Evolutionary conservation across 2,888 invertebrate species (phyloP).

Genomic region (Drosophila nr. medialis): DNA sequence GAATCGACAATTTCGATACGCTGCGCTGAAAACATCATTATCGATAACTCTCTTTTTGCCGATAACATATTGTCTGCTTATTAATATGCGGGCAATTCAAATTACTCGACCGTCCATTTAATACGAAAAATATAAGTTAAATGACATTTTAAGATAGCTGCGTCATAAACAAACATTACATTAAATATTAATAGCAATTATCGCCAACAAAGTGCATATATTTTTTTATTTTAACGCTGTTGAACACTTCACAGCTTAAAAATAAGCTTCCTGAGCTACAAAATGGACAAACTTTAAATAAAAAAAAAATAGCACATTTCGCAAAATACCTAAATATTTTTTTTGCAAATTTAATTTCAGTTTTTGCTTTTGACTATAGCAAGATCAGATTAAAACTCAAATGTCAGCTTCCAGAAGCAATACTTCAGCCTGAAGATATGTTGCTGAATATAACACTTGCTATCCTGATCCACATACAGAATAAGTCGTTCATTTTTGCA

Average conservation of each 20-base stretch:
- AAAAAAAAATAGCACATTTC: background rate
- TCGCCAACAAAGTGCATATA: background rate
- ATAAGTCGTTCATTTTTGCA: slow-evolving; percentile 35
- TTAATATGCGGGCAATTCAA: background rate
- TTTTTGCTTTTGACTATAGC: background rate
- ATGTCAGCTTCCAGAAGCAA: slow-evolving; percentile 49
- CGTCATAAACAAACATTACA: background rate
- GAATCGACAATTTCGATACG: slow-evolving; percentile 33
- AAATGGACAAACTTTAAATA: no score
- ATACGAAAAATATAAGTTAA: background rate
- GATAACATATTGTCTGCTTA: background rate
- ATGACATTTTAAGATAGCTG: background rate
- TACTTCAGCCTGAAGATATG: slow-evolving; percentile 40
- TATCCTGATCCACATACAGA: slow-evolving; percentile 45
- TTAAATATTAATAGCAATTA: background rate
- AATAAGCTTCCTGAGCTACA: background rate
- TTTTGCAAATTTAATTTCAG: background rate
- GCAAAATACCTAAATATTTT: background rate
- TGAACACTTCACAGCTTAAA: background rate
- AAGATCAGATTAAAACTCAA: slow-evolving; percentile 23
- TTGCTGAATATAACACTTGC: slow-evolving; percentile 22
- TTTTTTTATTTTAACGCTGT: background rate
- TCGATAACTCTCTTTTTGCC: background rate
- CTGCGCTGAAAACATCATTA: background rate
- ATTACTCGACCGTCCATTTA: background rate